Base-by-base conservation (phyloP, 2,113 vertebrate species). In the Hypomesus transpacificus region DNA sequence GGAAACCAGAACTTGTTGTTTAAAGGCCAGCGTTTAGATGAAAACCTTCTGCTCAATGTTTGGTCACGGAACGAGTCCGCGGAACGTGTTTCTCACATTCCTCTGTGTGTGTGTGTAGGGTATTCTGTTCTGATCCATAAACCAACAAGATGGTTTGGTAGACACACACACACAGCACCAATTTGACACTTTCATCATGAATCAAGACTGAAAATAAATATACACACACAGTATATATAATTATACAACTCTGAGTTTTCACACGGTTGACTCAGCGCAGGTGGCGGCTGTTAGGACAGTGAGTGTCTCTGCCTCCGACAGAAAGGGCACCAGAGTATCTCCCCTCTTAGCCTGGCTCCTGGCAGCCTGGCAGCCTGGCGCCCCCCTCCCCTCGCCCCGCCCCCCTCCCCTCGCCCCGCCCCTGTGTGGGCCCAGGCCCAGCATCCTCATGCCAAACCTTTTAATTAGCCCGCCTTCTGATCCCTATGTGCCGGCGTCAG, bases 391-490 rank as follows among this genome's bases (percentile, higher is more conserved):
- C 28, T 31, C 28, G n/a, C 28, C 28, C 28, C 4, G 2, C 4
- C 28, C 28, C 28, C 4, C 28, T 31, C 28, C 28, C 4, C 28
- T 31, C 4, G 28, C 16, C 31, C 16, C 16, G 31, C 59, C 13
- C 24, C 16, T n/a, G 16, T 7, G 17, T 17, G 63, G 76, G 68
- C 68, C 80, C 58, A 75, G 74, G 66, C 78, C 76, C 66, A 28
- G 22, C 9, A 16, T 75, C 68, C 76, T 65, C 21, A 50, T 66
- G 77, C 75, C 74, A 80, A 82, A 68, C 69, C 81, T 81, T 85
- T 85, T 81, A 79, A 86, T 86, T 84, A 77, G 80, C 80, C 68
- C 54, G 66, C 73, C 62, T 60, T 79, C 75, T 80, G 82, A 84
- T 81, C 73, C 75, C 57, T 65, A 63, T 81, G 64, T 74, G 73